These are phyloP conservation scores for Cyprinodon diabolis DNA, from an alignment of 2,797 vertebrate species.

Conservation along the genomic window DNA sequence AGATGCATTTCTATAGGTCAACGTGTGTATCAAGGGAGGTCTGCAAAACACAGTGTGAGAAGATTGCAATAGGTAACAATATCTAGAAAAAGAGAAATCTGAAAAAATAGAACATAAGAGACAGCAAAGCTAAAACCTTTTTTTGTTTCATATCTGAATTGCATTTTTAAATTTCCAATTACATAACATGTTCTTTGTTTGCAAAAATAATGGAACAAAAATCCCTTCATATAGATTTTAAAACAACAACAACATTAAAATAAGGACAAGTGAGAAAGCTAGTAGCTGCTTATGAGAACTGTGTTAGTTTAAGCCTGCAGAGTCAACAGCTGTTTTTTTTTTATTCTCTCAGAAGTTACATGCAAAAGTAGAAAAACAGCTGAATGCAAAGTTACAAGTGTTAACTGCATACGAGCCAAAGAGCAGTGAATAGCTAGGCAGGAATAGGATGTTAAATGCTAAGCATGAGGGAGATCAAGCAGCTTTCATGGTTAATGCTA, in stretches of 20 bases:
- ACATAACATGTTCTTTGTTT: too few relatives aligned
- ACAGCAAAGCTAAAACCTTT: too few relatives aligned
- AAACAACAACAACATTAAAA: not conserved
- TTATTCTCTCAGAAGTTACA: not conserved
- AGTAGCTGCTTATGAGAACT: not conserved
- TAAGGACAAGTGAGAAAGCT: not conserved
- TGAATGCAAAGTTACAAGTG: not conserved
- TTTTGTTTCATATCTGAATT: too few relatives aligned
- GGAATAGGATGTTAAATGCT: not conserved
- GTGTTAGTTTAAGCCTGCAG: not conserved
- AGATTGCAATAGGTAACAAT: too few relatives aligned
- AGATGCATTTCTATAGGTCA: too few relatives aligned
- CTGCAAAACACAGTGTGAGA: too few relatives aligned
- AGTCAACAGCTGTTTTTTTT: not conserved
- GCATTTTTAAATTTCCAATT: too few relatives aligned
- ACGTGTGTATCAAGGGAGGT: too few relatives aligned
- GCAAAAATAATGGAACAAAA: too few relatives aligned
- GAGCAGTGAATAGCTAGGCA: not conserved
- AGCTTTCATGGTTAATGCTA: conserved; percentile 12
- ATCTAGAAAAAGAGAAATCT: too few relatives aligned
- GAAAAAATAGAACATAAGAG: too few relatives aligned
- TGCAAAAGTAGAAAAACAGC: not conserved
- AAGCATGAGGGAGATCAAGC: not conserved
- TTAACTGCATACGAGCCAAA: not conserved
- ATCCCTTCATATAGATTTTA: too few relatives aligned